Evolutionary conservation across 2,888 invertebrate species (phyloP).

Genomic region (Drosophila nigricruria): DNA sequence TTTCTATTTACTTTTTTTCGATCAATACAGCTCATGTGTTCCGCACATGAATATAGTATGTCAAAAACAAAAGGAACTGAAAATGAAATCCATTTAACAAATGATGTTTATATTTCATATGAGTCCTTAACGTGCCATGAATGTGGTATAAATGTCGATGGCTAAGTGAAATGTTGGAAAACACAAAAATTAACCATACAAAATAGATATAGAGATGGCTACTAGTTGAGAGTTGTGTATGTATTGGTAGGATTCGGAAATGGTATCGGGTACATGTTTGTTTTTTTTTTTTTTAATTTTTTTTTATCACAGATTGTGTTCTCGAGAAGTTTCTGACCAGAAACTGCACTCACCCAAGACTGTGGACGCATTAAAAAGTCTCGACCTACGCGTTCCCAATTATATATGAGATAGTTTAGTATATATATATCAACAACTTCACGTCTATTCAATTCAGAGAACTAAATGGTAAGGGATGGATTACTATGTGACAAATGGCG

Average conservation of each 20-base stretch:
- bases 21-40: constrained; percentile 38
- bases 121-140: constrained; percentile 53
- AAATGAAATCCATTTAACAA: constrained; percentile 24
- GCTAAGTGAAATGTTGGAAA: constrained; percentile 38
- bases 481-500: constrained; percentile 7
- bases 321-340: constrained; percentile 7
- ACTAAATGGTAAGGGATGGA: constrained; percentile 8
- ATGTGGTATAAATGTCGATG: constrained; percentile 38
- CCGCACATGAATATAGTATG: constrained; percentile 32
- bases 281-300: constrained; percentile 34
- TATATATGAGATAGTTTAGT: background rate
- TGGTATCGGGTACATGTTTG: constrained; percentile 40
- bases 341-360: constrained; percentile 37
- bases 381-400: constrained; percentile 33
- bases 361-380: background rate
- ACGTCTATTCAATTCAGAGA: constrained; percentile 11
- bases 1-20: constrained; percentile 31
- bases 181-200: constrained; percentile 25
- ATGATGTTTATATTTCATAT: constrained; percentile 35
- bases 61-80: constrained; percentile 40
- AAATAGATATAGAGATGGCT: constrained; percentile 10
- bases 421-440: background rate
- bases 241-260: constrained; percentile 53
- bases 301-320: constrained; percentile 2
- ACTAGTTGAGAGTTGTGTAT: constrained; percentile 38